phyloP scores from a whole-genome alignment of 23 tunicate genomes.

The Botrylloides violaceus region DNA sequence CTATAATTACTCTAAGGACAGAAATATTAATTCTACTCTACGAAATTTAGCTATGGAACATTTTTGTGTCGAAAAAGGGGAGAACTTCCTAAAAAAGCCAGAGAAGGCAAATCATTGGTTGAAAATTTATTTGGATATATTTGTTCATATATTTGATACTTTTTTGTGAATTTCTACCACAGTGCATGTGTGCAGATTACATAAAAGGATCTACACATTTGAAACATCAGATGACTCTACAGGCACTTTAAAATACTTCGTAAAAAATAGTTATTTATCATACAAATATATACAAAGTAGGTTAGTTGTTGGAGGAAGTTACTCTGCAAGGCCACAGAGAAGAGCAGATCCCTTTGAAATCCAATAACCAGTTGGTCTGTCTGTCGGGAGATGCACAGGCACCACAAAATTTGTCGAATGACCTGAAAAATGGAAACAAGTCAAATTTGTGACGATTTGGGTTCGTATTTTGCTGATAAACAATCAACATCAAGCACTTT shows the following conservation, averaged over 20 bases:
- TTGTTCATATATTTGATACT: too few relatives aligned
- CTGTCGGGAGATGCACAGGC: conserved; percentile 82
- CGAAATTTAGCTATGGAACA: too few relatives aligned
- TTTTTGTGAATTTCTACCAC: neutral
- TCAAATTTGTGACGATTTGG: too few relatives aligned
- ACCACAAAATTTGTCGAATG: conserved; percentile 98
- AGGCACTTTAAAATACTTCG: neutral
- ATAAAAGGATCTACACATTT: neutral
- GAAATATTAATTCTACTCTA: too few relatives aligned
- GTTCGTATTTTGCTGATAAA: too few relatives aligned
- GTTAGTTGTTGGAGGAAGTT: neutral
- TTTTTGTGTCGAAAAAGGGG: too few relatives aligned
- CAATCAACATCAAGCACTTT: too few relatives aligned
- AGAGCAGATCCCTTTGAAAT: conserved; percentile 95
- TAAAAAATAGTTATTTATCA: neutral
- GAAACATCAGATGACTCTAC: neutral
- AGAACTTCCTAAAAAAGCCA: neutral
- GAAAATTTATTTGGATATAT: too few relatives aligned
- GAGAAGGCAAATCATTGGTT: neutral
- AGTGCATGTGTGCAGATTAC: neutral
- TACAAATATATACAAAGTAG: neutral
- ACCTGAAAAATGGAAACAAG: too few relatives aligned
- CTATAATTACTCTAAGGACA: too few relatives aligned
- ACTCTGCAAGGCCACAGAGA: conserved; percentile 85
- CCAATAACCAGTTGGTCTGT: conserved; percentile 85